Evolutionary conservation across 1,140 invertebrate genomes (phyloP).

Genomic region (Platyura marginata): DNA sequence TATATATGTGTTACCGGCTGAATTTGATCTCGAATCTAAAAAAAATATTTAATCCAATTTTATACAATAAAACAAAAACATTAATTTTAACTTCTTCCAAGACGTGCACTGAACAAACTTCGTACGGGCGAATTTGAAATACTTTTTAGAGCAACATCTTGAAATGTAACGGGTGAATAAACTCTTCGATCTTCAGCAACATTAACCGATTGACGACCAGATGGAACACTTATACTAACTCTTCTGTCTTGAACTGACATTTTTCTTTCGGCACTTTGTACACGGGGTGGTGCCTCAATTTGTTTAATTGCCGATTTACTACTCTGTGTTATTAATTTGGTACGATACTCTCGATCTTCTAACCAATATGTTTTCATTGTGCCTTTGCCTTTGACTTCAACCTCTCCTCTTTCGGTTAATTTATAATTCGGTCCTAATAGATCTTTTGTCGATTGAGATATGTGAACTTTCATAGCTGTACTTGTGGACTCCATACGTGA

Average conservation of each 20-base stretch:
- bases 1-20: slow-evolving; percentile 32
- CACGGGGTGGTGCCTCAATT: slow-evolving; percentile 16
- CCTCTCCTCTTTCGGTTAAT: slow-evolving; percentile 61
- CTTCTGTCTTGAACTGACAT: slow-evolving; percentile 18
- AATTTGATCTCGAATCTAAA: slow-evolving; percentile 35
- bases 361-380: slow-evolving; percentile 91
- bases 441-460: slow-evolving; percentile 71
- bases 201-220: slow-evolving; percentile 16
- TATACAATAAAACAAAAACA: too few species aligned
- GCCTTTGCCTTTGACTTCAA: slow-evolving; percentile 73
- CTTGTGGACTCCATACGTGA: slow-evolving; percentile 84
- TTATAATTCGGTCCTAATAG: slow-evolving; percentile 56
- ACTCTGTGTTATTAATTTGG: slow-evolving; percentile 24
- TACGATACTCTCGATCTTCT: slow-evolving; percentile 40
- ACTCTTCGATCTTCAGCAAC: slow-evolving; percentile 37
- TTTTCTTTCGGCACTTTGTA: slow-evolving; percentile 21
- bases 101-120: slow-evolving; percentile 10
- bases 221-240: slow-evolving; percentile 21
- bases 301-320: neutral
- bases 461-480: slow-evolving; percentile 84
- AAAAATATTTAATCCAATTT: too few species aligned
- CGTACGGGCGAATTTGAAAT: slow-evolving; percentile 51
- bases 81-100: too few species aligned
- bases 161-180: slow-evolving; percentile 70
- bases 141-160: slow-evolving; percentile 57